A percentile compares a stretch with the other conserved stretches of the same genome.
Evolutionary conservation across 2,888 invertebrate genomes (phyloP).

Genomic region (Drosophila formosana): DNA sequence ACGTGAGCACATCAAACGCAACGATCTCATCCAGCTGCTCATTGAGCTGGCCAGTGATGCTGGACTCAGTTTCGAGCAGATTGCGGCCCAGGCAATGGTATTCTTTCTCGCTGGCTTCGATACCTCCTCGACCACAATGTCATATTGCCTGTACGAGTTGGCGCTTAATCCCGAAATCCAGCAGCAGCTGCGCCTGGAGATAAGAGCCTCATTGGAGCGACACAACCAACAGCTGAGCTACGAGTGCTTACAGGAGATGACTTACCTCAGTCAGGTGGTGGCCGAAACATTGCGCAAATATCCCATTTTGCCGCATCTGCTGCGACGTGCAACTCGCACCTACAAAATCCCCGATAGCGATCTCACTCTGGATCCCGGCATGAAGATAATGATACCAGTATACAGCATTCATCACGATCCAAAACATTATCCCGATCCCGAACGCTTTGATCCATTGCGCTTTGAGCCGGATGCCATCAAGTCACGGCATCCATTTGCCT

Average conservation of each 20-base stretch:
- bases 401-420: conserved; percentile 87
- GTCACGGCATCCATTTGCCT: conserved; percentile 84
- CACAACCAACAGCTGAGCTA: conserved; percentile 84
- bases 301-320: conserved; percentile 86
- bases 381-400: conserved; percentile 60
- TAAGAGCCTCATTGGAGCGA: conserved; percentile 79
- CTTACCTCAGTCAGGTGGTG: conserved; percentile 85
- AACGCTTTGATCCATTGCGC: conserved; percentile 87
- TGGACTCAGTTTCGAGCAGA: conserved; percentile 83
- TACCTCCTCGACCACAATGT: conserved; percentile 86
- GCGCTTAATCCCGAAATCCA: conserved; percentile 86
- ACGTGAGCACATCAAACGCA: conserved; percentile 78
- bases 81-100: conserved; percentile 86
- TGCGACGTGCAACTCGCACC: conserved; percentile 85
- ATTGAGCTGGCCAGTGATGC: conserved; percentile 33
- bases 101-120: conserved; percentile 87
- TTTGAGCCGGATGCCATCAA: conserved; percentile 86
- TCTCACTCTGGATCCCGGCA: conserved; percentile 84
- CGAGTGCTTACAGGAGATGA: conserved; percentile 85
- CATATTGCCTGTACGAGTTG: conserved; percentile 86
- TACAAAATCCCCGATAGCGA: conserved; percentile 85
- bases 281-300: conserved; percentile 86
- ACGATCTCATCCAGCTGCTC: conserved; percentile 85
- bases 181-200: conserved; percentile 84
- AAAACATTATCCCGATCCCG: conserved; percentile 86